Evolutionary conservation across 2,797 vertebrate genomes (phyloP).

Genomic region (Cryptoprocta ferox): DNA sequence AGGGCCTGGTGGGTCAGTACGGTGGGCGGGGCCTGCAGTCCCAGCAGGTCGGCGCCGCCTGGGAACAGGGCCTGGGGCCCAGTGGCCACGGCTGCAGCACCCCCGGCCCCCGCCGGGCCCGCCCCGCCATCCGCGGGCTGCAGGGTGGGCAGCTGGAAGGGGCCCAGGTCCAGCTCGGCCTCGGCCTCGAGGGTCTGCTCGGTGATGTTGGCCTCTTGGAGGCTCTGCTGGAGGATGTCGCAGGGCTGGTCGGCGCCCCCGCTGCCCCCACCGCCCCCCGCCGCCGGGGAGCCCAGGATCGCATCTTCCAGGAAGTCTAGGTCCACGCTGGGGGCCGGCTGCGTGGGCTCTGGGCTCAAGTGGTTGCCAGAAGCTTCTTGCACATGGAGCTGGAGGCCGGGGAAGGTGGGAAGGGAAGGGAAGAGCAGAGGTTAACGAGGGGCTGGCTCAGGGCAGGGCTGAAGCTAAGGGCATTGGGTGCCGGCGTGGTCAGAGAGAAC

Average conservation of each 20-base stretch:
- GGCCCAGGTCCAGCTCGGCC: constrained; percentile 95
- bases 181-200: constrained; percentile 97
- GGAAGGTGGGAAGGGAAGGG: neutral
- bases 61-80: constrained; percentile 91
- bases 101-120: constrained; percentile 82
- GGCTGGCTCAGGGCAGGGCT: constrained; percentile 15
- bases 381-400: constrained; percentile 91
- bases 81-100: constrained; percentile 90
- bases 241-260: constrained; percentile 93
- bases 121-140: constrained; percentile 92
- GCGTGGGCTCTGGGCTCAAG: constrained; percentile 85
- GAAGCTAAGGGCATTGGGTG: accelerated
- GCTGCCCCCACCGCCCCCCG: constrained; percentile 87
- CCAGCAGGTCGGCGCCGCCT: constrained; percentile 91
- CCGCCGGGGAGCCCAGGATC: constrained; percentile 94
- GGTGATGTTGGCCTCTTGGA: constrained; percentile 98
- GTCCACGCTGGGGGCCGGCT: constrained; percentile 94
- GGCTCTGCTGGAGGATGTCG: constrained; percentile 98
- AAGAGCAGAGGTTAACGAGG: neutral
- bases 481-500: neutral
- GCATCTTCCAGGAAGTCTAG: constrained; percentile 98
- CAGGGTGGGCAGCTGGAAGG: constrained; percentile 95
- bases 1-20: constrained; percentile 86
- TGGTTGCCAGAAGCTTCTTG: constrained; percentile 90
- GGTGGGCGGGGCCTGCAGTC: constrained; percentile 86